phyloP scores from a whole-genome alignment of 2,113 vertebrate species.

The Rhagologus leucostigma region DNA sequence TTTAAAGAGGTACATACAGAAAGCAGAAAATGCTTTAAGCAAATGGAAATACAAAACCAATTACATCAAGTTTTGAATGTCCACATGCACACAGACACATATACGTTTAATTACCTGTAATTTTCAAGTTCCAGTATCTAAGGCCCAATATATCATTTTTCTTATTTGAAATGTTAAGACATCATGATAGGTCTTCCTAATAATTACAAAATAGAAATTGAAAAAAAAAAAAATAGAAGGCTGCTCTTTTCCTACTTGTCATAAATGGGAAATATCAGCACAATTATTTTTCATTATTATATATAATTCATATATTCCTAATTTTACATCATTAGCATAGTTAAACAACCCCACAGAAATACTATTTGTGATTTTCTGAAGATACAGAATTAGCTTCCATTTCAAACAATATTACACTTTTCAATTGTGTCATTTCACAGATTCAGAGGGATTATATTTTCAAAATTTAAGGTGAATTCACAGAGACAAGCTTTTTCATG shows the following conservation, averaged over 20 bases:
- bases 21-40: background rate
- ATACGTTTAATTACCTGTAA: background rate
- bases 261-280: background rate
- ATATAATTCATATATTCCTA: background rate
- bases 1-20: background rate
- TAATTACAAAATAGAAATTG: background rate
- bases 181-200: background rate
- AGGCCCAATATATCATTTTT: background rate
- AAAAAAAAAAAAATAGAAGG: background rate
- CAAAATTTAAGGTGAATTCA: background rate
- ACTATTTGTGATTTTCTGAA: background rate
- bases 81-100: rapidly evolving
- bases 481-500: background rate
- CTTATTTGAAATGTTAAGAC: background rate
- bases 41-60: background rate
- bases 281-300: background rate
- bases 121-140: background rate
- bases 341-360: background rate
- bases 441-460: background rate
- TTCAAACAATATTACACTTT: background rate
- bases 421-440: background rate
- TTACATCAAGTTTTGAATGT: background rate
- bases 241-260: background rate
- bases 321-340: background rate
- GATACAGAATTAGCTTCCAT: background rate